phyloP scores from a whole-genome alignment of 2,113 vertebrate genomes.

The Mola mola region DNA sequence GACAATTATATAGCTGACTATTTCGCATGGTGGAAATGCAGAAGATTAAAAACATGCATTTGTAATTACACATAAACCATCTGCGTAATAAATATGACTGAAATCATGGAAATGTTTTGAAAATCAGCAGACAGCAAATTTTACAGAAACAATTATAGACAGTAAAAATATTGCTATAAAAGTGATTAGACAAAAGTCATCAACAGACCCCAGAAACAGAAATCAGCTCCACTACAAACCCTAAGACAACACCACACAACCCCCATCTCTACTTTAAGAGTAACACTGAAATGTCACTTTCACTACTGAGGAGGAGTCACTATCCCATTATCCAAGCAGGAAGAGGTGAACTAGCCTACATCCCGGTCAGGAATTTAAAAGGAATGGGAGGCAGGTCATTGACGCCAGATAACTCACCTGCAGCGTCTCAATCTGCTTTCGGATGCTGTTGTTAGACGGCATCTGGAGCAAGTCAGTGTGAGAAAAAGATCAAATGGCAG shows the following conservation, averaged over 20 bases:
- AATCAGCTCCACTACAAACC: conserved; percentile 22
- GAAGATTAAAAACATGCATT: no score
- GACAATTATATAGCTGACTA: no score
- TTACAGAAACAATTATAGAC: neutral
- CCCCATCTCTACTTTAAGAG: neutral
- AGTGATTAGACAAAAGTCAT: conserved; percentile 11
- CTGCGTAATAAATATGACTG: no score
- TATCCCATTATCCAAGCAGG: neutral
- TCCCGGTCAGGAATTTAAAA: conserved; percentile 27
- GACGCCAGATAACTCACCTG: conserved; percentile 91
- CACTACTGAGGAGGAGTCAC: conserved; percentile 12
- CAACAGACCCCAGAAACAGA: conserved; percentile 13
- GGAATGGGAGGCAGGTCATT: conserved; percentile 20
- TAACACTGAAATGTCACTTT: conserved; percentile 5
- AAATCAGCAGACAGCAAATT: no score
- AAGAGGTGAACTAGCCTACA: neutral
- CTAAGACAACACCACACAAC: conserved; percentile 14
- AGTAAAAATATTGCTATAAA: neutral
- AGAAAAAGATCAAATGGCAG: conserved; percentile 88
- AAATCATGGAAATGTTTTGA: no score
- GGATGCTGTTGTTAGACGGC: conserved; percentile 99
- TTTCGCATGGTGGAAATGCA: no score
- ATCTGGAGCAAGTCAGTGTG: conserved; percentile 97
- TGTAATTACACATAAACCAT: no score
- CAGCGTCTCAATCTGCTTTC: conserved; percentile 99